Evolutionary conservation across 2,113 vertebrate species (phyloP), one percentile per base, ranked within the genome.

Genomic region (Typhlomys cinereus): DNA sequence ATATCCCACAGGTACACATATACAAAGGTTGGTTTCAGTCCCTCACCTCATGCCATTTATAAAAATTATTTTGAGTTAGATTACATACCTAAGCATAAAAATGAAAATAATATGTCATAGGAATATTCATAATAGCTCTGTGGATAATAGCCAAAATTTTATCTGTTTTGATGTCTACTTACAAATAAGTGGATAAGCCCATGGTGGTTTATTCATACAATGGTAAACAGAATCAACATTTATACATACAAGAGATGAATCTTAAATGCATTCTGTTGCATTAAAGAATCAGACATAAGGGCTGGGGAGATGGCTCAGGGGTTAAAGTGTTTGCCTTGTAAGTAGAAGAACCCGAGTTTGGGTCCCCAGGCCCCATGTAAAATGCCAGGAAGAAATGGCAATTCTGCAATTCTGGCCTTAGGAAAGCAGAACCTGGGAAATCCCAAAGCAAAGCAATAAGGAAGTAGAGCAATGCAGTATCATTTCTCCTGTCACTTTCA

Each of bases 131-230:
- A 44, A 80, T 80, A 31, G 78, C 39, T 61, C 44, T 80, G 61
- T 80, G 59, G 78, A 80, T 80, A 80, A 80, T 61, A 61, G 57
- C 78, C 52, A 84, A 84, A 84, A 48, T 46, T 84, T 67, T 67
- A 69, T 52, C 46, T 67, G 66, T n/a, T 23, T 23, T 15, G 36
- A 84, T 84, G 36, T 69, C 48, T n/a, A 69, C 14, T 21, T 50
- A 67, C 67, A 25, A 67, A 52, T 52, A n/a, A 36, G 11, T 83
- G 34, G 14, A 44, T 61, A 80, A 80, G 34, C 39, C 41, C 57
- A 80, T 57, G 20, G 36, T 79, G 57, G 44, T 61, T 44, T 29
- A 44, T 61, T 80, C 34, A 80, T 80, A 57, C 20, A 62, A 34
- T 61, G 57, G 10, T 20, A 80, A 80, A 61, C 17, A 20, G 44